A percentile compares a stretch with the other conserved stretches of the same genome.
Conservation (phyloP, 2,797 vertebrate species). For the Rhinatrema bivittatum region DNA sequence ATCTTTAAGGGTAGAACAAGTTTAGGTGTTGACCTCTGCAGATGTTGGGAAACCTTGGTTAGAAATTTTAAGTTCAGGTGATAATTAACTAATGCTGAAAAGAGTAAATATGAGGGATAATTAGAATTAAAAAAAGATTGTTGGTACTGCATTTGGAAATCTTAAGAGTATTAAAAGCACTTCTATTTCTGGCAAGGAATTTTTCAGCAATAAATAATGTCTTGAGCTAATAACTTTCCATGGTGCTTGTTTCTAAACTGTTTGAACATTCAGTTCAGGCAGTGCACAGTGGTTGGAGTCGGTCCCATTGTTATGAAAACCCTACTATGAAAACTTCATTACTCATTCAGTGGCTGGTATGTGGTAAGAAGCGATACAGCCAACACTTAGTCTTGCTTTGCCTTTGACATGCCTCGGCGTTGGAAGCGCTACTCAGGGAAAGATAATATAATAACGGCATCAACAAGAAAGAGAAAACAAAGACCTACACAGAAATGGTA, state of each 20-base stretch:
- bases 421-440: too few species aligned
- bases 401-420: constrained; percentile 44
- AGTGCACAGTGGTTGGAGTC: constrained; percentile 33
- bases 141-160: too few species aligned
- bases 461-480: constrained; percentile 22
- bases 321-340: constrained; percentile 35
- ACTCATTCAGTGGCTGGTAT: constrained; percentile 29
- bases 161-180: constrained; percentile 20
- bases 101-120: too few species aligned
- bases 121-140: too few species aligned
- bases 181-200: constrained; percentile 47
- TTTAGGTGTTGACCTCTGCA: too few species aligned
- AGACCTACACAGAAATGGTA: constrained; percentile 43
- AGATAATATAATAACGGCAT: constrained; percentile 28
- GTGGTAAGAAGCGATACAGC: constrained; percentile 19
- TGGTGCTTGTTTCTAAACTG: constrained; percentile 33
- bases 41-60: too few species aligned
- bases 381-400: constrained; percentile 24
- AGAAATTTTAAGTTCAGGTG: too few species aligned
- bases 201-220: constrained; percentile 35
- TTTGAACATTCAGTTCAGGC: constrained; percentile 43
- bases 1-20: too few species aligned
- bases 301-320: constrained; percentile 24
- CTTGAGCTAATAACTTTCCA: constrained; percentile 39
- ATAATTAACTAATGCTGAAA: too few species aligned